These are phyloP conservation scores for Uloborus plumipes DNA, from an alignment of 2,888 invertebrate genomes.

Conservation along the genomic window DNA sequence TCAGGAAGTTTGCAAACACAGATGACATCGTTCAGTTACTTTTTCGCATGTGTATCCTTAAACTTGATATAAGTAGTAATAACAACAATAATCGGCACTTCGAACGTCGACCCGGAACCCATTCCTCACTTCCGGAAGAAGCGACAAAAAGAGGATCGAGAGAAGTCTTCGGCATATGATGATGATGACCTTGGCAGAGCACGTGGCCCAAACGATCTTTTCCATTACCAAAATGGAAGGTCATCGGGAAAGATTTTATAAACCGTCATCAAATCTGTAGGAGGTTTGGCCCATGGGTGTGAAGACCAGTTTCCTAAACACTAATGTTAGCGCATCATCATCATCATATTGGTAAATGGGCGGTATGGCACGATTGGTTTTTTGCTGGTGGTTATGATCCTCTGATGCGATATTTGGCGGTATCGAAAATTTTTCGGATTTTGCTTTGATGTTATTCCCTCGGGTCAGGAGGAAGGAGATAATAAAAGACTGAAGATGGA, in stretches of 20 bases:
- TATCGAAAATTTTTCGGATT: too few species aligned
- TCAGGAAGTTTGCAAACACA: too few species aligned
- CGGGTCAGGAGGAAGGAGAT: slow-evolving; percentile 22
- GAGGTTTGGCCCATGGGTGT: slow-evolving; percentile 16
- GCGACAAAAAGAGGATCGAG: slow-evolving; percentile 15
- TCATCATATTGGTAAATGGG: slow-evolving; percentile 58
- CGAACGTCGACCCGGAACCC: slow-evolving; percentile 57
- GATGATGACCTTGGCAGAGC: slow-evolving; percentile 51
- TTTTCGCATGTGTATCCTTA: too few species aligned
- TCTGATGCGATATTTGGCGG: not conserved
- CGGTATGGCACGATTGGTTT: slow-evolving; percentile 34
- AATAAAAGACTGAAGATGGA: slow-evolving; percentile 24
- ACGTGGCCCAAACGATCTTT: slow-evolving; percentile 55
- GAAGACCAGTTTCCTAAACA: slow-evolving; percentile 43
- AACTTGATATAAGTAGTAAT: too few species aligned
- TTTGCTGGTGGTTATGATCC: slow-evolving; percentile 3
- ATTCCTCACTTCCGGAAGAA: slow-evolving; percentile 42
- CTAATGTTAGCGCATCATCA: slow-evolving; percentile 37
- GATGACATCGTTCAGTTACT: too few species aligned
- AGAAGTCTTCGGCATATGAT: slow-evolving; percentile 19
- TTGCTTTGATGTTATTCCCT: not conserved
- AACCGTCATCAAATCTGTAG: not conserved
- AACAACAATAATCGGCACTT: too few species aligned
- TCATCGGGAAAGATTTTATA: slow-evolving; percentile 36
- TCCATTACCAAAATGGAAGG: slow-evolving; percentile 49